These are phyloP conservation scores for Habrosyne pyritoides DNA, from an alignment of 2,888 invertebrate genomes.

Conservation along the genomic window DNA sequence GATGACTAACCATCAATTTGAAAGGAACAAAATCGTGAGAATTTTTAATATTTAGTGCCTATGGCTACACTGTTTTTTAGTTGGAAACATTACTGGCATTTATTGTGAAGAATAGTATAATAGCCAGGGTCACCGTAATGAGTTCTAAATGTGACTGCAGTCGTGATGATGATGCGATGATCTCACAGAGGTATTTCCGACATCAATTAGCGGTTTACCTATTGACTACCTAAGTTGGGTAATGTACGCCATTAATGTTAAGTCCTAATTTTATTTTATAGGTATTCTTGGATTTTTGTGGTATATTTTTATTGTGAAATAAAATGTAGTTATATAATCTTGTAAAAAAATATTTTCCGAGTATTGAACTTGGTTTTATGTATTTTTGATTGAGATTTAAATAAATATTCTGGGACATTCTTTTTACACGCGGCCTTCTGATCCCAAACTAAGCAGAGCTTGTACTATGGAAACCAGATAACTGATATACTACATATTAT, in stretches of 20 bases:
- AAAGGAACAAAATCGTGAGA: constrained; percentile 3
- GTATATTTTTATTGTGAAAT: no score
- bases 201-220: constrained; percentile 7
- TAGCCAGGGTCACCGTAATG: constrained; percentile 21
- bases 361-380: no score
- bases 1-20: constrained; percentile 5
- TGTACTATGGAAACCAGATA: no score
- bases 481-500: no score
- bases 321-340: no score
- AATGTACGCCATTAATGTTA: not conserved
- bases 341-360: no score
- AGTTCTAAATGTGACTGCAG: constrained; percentile 29
- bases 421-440: no score
- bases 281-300: not conserved
- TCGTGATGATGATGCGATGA: constrained; percentile 24
- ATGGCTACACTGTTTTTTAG: not conserved
- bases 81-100: constrained; percentile 1
- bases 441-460: no score
- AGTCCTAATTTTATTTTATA: not conserved
- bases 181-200: constrained; percentile 8
- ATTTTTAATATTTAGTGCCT: constrained; percentile 6
- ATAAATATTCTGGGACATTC: no score
- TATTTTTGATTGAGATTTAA: no score
- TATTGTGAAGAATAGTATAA: constrained; percentile 1
- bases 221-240: not conserved